Conservation (phyloP, 2,797 vertebrate genomes). For the Danionella dracula region DNA sequence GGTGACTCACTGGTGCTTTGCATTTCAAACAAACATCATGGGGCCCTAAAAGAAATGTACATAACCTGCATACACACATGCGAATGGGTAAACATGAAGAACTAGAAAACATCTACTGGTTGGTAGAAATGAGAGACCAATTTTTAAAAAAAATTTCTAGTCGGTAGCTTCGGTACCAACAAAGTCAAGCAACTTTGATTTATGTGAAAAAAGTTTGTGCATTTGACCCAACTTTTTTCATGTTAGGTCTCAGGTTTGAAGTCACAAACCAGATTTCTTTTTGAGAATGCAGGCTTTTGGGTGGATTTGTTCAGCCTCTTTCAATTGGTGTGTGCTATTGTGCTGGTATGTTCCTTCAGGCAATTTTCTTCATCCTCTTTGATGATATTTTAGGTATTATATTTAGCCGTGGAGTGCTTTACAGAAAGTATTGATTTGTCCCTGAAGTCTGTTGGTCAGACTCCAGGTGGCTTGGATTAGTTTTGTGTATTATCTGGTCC, state of each 20-base stretch:
- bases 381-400: background rate
- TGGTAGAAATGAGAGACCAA: no score
- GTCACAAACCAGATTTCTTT: no score
- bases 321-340: background rate
- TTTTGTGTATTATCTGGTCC: background rate
- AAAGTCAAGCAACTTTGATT: no score
- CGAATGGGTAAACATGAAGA: background rate
- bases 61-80: background rate
- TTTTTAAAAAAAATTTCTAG: no score
- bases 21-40: conserved; percentile 40
- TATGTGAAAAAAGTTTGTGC: no score
- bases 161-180: no score
- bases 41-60: background rate
- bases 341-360: background rate
- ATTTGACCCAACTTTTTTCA: no score
- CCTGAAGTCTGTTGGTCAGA: background rate
- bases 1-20: conserved; percentile 40
- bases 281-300: no score
- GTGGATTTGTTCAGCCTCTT: background rate
- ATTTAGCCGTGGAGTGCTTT: background rate
- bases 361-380: conserved; percentile 6
- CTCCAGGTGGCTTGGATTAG: conserved; percentile 13
- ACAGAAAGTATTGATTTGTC: background rate
- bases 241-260: no score
- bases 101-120: background rate